Percentiles rank a stretch among this genome's conserved stretches.
phyloP scores from a whole-genome alignment of 2,113 vertebrate genomes.

The Salvelinus namaycush region DNA sequence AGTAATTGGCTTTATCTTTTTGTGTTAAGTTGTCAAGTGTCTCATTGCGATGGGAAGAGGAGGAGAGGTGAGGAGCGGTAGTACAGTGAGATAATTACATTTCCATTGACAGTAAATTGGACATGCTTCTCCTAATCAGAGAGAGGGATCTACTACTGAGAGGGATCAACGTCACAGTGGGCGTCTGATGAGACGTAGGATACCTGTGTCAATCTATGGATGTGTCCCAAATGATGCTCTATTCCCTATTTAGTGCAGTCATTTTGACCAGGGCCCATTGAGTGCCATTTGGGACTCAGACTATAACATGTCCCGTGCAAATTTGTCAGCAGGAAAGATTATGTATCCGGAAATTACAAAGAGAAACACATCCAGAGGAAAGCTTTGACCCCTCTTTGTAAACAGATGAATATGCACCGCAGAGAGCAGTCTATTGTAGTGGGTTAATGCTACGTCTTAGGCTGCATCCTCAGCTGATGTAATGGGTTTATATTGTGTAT shows the following conservation, averaged over 20 bases:
- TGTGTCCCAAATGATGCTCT: not conserved
- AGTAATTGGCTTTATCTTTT: constrained; percentile 64
- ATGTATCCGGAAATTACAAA: constrained; percentile 54
- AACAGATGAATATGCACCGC: constrained; percentile 75
- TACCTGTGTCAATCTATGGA: constrained; percentile 30
- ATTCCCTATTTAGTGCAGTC: no score
- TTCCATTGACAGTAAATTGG: constrained; percentile 65
- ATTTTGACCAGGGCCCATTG: no score
- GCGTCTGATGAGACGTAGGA: constrained; percentile 39
- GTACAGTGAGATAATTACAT: constrained; percentile 29
- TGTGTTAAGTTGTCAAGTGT: constrained; percentile 60
- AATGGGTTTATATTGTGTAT: constrained; percentile 60
- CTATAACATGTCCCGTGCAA: constrained; percentile 41
- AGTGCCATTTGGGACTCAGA: no score
- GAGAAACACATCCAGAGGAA: constrained; percentile 46
- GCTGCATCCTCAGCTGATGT: constrained; percentile 61
- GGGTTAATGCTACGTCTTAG: constrained; percentile 34
- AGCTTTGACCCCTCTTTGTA: constrained; percentile 75
- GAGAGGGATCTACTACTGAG: constrained; percentile 27
- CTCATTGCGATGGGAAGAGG: constrained; percentile 5
- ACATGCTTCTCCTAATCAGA: constrained; percentile 51
- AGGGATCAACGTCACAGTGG: constrained; percentile 49
- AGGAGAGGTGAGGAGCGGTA: constrained; percentile 3
- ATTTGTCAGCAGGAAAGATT: constrained; percentile 48
- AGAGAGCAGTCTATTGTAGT: not conserved